Evolutionary conservation across 2,888 invertebrate species (phyloP), one percentile per base, ranked within the genome.

Genomic region (Eristalis arbustorum): DNA sequence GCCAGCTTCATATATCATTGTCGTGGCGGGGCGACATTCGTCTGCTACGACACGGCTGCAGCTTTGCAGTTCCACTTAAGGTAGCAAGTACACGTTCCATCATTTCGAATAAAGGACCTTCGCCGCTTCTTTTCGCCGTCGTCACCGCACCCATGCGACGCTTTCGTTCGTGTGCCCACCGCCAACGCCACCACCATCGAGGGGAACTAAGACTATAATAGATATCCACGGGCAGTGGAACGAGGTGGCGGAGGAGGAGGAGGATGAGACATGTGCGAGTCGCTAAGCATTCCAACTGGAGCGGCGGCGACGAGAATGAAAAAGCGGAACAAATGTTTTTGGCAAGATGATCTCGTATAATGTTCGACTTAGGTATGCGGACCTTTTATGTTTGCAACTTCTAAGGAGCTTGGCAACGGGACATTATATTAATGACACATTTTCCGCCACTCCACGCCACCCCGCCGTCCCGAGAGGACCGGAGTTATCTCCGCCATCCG

Each of bases 271-370:
- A 64, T 68, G 71, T 72, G 61, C 57, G 18, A 81, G 72, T 68
- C 6, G 80, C 56, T 71, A 14, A 76, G 63, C 72, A 84, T 67
- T 80, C 62, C 67, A 81, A 64, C 49, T 59, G 31, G n/a, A n/a
- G 8, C 77, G 42, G 57, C 59, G 63, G n/a, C n/a, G n/a, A n/a
- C n/a, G n/a, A n/a, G n/a, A 68, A 72, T 87, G 83, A 83, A 87
- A 79, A 87, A 87, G 71, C 64, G 75, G 82, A 83, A 79, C 87
- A 87, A 87, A 87, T 83, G 87, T 83, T 87, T 74, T 75, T 87
- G 87, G 87, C 87, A 87, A 83, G 87, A 83, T 87, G 83, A 87
- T 87, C 87, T 79, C 74, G 71, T 75, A 83, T 83, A 79, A 87
- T 82, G 83, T 87, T 87, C 78, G 82, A 83, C 87, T 87, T 87